Evolutionary conservation across 1,140 invertebrate species (phyloP).

Genomic region (Bombus superbus): DNA sequence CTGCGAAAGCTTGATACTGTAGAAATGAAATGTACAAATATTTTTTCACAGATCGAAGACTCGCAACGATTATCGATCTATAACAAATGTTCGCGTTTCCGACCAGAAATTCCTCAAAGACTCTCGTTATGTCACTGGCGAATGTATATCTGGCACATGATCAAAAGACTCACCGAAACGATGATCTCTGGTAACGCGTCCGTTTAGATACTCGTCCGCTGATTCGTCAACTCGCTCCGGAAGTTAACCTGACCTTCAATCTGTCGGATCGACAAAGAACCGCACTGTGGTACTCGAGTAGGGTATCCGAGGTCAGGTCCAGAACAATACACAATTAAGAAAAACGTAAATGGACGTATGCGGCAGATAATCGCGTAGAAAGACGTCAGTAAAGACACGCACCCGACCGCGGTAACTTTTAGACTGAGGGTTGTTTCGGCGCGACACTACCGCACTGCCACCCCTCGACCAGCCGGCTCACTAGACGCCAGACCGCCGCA

Average conservation of each 20-base stretch:
- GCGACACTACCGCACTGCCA: constrained; percentile 65
- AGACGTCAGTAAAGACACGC: constrained; percentile 28
- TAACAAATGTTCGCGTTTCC: neutral
- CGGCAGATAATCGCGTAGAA: constrained; percentile 6
- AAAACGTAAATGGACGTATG: constrained; percentile 17
- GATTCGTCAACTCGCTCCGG: constrained; percentile 1
- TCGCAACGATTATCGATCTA: neutral
- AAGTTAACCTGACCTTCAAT: neutral
- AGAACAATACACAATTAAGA: neutral
- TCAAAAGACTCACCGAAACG: constrained; percentile 59
- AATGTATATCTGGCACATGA: constrained; percentile 42
- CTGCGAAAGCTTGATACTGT: no score
- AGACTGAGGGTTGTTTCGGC: constrained; percentile 74
- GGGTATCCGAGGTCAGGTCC: neutral
- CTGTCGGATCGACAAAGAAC: neutral
- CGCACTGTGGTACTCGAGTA: neutral
- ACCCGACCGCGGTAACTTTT: constrained; percentile 70
- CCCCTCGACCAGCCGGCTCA: constrained; percentile 60
- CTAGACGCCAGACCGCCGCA: constrained; percentile 11
- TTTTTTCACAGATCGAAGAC: neutral
- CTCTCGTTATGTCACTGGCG: constrained; percentile 42
- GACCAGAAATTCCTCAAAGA: neutral
- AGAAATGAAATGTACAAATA: no score
- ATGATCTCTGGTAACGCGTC: constrained; percentile 22
- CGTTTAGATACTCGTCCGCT: constrained; percentile 8